phyloP scores from a whole-genome alignment of 2,113 vertebrate species.

The Prionailurus bengalensis region DNA sequence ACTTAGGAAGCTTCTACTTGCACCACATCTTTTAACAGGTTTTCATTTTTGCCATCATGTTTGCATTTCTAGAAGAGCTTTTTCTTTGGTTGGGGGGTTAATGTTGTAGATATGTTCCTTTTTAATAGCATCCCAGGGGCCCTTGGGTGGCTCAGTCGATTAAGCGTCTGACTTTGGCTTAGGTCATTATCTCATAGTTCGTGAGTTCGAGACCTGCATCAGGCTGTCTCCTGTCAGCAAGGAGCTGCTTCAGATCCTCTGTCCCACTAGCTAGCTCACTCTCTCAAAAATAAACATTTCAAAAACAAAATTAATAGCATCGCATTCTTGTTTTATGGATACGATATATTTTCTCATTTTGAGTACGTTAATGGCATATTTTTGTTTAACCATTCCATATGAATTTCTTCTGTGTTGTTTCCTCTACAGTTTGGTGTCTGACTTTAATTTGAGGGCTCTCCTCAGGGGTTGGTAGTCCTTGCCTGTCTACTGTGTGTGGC shows the following conservation, averaged over 20 bases:
- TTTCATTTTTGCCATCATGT: neutral
- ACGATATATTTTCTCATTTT: neutral
- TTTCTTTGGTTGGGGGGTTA: neutral
- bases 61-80: neutral
- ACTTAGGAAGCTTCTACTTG: neutral
- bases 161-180: too few relatives aligned
- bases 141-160: too few relatives aligned
- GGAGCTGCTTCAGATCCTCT: too few relatives aligned
- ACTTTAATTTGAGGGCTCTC: neutral
- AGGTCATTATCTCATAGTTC: too few relatives aligned
- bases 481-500: neutral
- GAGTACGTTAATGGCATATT: neutral
- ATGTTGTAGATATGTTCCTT: neutral
- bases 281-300: too few relatives aligned
- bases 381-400: neutral
- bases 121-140: neutral
- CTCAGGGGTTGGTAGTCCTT: neutral
- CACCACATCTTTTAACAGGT: slow-evolving; percentile 5
- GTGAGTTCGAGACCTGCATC: too few relatives aligned
- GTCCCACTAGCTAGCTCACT: too few relatives aligned
- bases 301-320: neutral
- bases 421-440: neutral
- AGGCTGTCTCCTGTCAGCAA: too few relatives aligned
- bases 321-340: neutral
- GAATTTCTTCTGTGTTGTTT: neutral